Conservation (phyloP, 2,797 vertebrate genomes). For the Spheniscus humboldti region DNA sequence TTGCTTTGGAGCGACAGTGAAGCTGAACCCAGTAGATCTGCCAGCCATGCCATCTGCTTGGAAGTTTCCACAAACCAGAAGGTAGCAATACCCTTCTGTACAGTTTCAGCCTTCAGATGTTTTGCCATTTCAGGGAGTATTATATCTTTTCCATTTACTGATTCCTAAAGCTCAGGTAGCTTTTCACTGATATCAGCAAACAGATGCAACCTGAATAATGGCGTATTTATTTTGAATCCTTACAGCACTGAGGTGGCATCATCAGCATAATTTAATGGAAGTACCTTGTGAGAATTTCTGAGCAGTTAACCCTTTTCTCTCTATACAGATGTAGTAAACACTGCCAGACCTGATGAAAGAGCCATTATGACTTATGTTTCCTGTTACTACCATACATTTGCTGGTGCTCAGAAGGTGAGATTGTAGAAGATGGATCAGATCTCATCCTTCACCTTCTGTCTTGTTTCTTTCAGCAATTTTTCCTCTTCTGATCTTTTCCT, state of each 20-base stretch:
- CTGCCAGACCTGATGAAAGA: constrained; percentile 71
- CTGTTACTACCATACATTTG: constrained; percentile 73
- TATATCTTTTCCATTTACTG: not conserved
- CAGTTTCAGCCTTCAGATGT: not conserved
- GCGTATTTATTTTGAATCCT: constrained; percentile 2
- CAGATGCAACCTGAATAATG: not conserved
- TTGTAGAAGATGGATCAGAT: constrained; percentile 23
- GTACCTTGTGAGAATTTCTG: not conserved
- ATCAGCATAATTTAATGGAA: not conserved
- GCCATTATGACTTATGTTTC: constrained; percentile 72
- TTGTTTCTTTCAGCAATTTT: constrained; percentile 29
- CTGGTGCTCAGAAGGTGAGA: constrained; percentile 74
- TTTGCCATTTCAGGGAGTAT: not conserved
- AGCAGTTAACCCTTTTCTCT: constrained; percentile 66
- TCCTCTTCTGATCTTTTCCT: not conserved
- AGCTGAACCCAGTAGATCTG: not conserved
- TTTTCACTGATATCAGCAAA: not conserved
- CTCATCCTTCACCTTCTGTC: constrained; percentile 62
- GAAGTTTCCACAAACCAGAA: constrained; percentile 18
- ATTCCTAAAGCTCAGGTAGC: not conserved
- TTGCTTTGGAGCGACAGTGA: not conserved
- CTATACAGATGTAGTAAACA: constrained; percentile 67
- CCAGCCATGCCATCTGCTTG: constrained; percentile 33
- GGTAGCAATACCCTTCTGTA: not conserved
- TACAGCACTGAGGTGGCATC: not conserved